phyloP scores from a whole-genome alignment of 2,888 invertebrate genomes.

The Rugalucina vietnamica region DNA sequence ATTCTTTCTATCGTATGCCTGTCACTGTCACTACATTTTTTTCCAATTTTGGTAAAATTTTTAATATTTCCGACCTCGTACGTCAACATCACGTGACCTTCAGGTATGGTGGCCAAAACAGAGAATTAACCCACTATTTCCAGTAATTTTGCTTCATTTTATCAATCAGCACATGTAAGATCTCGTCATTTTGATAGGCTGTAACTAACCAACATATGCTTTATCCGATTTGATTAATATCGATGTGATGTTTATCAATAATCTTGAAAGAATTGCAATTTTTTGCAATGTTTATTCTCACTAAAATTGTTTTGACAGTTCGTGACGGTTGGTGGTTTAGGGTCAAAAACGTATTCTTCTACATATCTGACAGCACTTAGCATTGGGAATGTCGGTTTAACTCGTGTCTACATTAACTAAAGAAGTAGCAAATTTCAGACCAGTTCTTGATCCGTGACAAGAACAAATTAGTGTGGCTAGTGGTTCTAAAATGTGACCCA shows the following conservation, averaged over 20 bases:
- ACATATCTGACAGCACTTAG: neutral
- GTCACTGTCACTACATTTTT: no score
- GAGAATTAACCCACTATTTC: neutral
- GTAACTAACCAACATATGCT: neutral
- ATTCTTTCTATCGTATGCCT: no score
- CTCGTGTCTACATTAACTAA: neutral
- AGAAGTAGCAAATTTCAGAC: no score
- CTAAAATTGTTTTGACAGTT: neutral
- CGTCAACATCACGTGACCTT: slow-evolving; percentile 61
- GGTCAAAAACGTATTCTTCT: neutral
- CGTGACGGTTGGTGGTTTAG: neutral
- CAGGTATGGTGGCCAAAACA: slow-evolving; percentile 68
- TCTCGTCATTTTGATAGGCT: neutral
- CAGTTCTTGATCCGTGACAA: neutral
- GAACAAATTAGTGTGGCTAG: no score
- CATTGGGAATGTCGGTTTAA: neutral
- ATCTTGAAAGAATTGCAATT: neutral
- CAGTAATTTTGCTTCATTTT: neutral
- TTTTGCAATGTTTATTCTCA: neutral
- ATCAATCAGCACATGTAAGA: neutral
- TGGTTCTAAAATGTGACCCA: no score
- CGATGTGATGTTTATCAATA: neutral
- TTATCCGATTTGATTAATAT: neutral
- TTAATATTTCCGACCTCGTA: neutral
- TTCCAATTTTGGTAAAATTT: neutral